Evolutionary conservation across 2,113 vertebrate genomes (phyloP), one percentile per base, ranked within the genome.

Genomic region (Boulengeromyrus knoepffleri): DNA sequence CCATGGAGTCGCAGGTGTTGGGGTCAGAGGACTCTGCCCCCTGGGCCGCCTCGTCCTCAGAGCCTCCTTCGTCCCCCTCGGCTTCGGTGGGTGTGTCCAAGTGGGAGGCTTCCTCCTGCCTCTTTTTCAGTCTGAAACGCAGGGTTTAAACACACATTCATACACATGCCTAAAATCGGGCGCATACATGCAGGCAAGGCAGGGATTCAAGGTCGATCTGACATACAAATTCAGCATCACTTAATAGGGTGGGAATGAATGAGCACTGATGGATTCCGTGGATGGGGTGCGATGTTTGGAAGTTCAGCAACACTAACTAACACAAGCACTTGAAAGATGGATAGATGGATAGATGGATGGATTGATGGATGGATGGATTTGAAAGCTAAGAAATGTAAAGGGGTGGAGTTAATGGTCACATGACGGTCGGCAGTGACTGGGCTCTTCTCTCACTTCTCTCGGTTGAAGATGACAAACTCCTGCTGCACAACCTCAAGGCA

Each of bases 401-500:
- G 49, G 21, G n/a, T 49, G 45, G 24, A 50, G 46, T 50, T 86
- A 31, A 49, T 50, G 84, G 24, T 27, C 36, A 80, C 31, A 17
- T 80, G 36, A 85, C 0, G 83, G 9, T n/a, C 47, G 21, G 83
- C 24, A 49, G 45, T 2, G 9, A 85, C 46, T 87, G 85, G 49
- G 53, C 27, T 17, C n/a, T 31, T 56, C 50, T 87, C 49, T 50
- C 93, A 99, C 99, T 97, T 99, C 93, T 99, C 98, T 89, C 98
- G 96, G 95, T 99, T 99, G 94, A 99, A 99, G 95, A 99, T 97
- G 94, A 99, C 97, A 88, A 99, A 99, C 94, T 99, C 98, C 90
- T 99, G 98, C 95, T 99, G 98, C 95, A 99, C 96, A 21, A 97
- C 97, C 47, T 99, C 98, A 85, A 99, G 97, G 96, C 98, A 99